phyloP scores from a whole-genome alignment of 2,888 invertebrate genomes.

The Adelphocoris suturalis region DNA sequence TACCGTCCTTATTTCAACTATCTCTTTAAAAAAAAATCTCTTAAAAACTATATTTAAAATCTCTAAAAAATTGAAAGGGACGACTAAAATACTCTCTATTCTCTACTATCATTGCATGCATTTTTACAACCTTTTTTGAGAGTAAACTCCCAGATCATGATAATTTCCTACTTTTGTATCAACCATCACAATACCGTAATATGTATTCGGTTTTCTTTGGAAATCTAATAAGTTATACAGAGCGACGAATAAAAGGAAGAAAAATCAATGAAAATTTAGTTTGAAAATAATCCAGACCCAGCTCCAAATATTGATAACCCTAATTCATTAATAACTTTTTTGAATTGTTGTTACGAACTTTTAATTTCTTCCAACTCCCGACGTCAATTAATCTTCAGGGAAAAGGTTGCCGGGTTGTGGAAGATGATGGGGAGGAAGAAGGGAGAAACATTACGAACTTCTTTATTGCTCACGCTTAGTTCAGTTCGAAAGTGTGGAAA shows the following conservation, averaged over 20 bases:
- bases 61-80: too few species aligned
- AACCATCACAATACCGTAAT: too few species aligned
- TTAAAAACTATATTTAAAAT: too few species aligned
- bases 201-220: too few species aligned
- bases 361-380: constrained; percentile 8
- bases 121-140: too few species aligned
- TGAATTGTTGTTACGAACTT: constrained; percentile 5
- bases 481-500: constrained; percentile 10
- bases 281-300: constrained; percentile 6
- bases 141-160: too few species aligned
- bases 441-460: background rate
- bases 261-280: constrained; percentile 7
- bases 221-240: background rate
- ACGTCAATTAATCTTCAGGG: constrained; percentile 9
- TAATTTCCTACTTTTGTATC: too few species aligned
- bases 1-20: too few species aligned
- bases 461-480: constrained; percentile 15
- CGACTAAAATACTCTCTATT: too few species aligned
- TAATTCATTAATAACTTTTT: background rate
- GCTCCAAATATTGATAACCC: constrained; percentile 8
- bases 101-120: too few species aligned
- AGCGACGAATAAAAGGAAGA: background rate
- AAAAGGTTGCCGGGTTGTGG: constrained; percentile 24
- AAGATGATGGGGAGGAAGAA: background rate
- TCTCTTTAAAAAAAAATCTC: too few species aligned